Percentiles rank a stretch among this genome's conserved stretches.
Evolutionary conservation across 2,888 invertebrate species (phyloP).

Genomic region (Clostera curtula): DNA sequence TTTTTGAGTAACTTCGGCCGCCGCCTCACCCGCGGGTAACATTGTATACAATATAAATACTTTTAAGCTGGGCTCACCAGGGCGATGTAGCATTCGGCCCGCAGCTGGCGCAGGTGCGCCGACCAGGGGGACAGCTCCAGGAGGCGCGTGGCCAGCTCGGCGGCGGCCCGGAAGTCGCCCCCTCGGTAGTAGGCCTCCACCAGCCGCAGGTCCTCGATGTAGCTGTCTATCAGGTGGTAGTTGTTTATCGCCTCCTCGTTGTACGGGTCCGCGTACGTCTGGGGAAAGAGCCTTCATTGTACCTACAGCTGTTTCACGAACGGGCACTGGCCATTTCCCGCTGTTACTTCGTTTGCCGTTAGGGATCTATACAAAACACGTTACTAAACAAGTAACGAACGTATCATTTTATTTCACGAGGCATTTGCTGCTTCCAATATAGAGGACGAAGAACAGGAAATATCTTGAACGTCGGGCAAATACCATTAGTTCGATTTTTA

Average conservation of each 20-base stretch:
- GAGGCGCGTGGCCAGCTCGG: constrained; percentile 74
- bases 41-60: constrained; percentile 1
- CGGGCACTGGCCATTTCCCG: no score
- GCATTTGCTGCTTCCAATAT: no score
- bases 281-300: constrained; percentile 4
- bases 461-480: no score
- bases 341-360: no score
- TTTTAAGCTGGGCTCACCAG: constrained; percentile 36
- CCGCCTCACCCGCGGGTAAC: no score
- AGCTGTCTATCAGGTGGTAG: constrained; percentile 78
- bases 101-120: constrained; percentile 84
- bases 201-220: constrained; percentile 78
- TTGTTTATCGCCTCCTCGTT: constrained; percentile 85
- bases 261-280: constrained; percentile 78
- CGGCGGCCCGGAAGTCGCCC: constrained; percentile 71
- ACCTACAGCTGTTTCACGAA: not conserved
- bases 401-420: no score
- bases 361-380: no score
- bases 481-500: no score
- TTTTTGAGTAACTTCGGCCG: no score
- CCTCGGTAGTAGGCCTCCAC: constrained; percentile 70
- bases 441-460: no score
- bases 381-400: no score
- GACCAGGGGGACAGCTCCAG: constrained; percentile 95
- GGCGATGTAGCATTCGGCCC: constrained; percentile 89